phyloP scores from a whole-genome alignment of 2,888 invertebrate genomes.

The Phengaris arion region DNA sequence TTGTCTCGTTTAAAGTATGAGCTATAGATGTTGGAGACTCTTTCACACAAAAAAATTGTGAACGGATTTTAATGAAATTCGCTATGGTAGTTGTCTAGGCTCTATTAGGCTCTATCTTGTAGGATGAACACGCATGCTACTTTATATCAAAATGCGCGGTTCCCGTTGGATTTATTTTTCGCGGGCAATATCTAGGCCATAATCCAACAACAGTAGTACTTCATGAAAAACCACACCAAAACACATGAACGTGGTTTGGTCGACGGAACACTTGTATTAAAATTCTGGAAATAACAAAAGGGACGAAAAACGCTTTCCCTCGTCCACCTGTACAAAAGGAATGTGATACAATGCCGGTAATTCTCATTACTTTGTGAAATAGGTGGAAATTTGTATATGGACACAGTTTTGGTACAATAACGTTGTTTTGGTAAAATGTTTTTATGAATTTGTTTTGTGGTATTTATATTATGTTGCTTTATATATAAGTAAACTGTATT shows the following conservation, averaged over 20 bases:
- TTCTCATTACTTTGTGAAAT: conserved; percentile 69
- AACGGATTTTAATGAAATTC: no score
- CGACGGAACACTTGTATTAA: conserved; percentile 65
- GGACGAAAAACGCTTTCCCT: conserved; percentile 59
- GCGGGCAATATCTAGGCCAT: no score
- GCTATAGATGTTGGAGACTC: no score
- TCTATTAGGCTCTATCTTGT: no score
- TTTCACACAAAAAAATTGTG: no score
- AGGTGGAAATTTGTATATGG: conserved; percentile 38
- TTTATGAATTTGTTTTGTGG: not conserved
- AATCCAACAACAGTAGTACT: no score
- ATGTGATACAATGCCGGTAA: conserved; percentile 73
- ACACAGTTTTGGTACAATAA: conserved; percentile 7
- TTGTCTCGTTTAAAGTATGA: no score
- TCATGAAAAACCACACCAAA: conserved; percentile 40
- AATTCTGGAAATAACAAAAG: conserved; percentile 74
- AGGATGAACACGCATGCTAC: no score
- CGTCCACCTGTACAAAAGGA: conserved; percentile 66
- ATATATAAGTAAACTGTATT: no score
- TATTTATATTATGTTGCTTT: not conserved
- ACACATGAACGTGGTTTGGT: conserved; percentile 41
- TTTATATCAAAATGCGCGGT: no score
- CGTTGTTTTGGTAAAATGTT: not conserved
- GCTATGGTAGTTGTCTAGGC: no score
- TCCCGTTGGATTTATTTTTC: no score